phyloP scores from a whole-genome alignment of 2,888 invertebrate genomes.

The Plebejus argus region DNA sequence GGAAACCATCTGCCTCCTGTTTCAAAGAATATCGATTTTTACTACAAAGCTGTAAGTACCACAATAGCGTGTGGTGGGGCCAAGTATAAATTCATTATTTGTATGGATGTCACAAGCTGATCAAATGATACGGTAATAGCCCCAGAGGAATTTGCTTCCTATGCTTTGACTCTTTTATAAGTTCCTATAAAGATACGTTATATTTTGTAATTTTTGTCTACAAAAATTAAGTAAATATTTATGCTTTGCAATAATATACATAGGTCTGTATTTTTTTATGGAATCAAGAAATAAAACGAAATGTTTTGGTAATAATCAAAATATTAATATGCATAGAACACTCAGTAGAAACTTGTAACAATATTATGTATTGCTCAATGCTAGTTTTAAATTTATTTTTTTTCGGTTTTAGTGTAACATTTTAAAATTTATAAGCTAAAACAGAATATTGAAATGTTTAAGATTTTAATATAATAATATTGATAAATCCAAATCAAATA shows the following conservation, averaged over 20 bases:
- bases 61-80: conserved; percentile 15
- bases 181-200: background rate
- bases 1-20: conserved; percentile 26
- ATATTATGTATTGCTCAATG: no score
- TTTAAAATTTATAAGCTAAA: no score
- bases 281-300: no score
- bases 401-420: no score
- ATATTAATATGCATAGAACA: no score
- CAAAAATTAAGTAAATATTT: background rate
- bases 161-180: conserved; percentile 23
- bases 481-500: background rate
- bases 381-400: no score
- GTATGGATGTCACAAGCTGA: conserved; percentile 48
- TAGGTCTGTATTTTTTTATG: no score
- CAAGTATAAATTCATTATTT: conserved; percentile 49
- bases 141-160: conserved; percentile 32
- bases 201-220: background rate
- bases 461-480: no score
- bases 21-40: background rate
- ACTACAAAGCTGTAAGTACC: background rate
- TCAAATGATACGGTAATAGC: conserved; percentile 48
- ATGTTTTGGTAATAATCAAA: no score
- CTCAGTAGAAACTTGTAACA: no score
- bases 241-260: no score
- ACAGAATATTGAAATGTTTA: no score